Evolutionary conservation across 2,113 vertebrate species (phyloP), one percentile per base, ranked within the genome.

Genomic region (Podiceps cristatus): DNA sequence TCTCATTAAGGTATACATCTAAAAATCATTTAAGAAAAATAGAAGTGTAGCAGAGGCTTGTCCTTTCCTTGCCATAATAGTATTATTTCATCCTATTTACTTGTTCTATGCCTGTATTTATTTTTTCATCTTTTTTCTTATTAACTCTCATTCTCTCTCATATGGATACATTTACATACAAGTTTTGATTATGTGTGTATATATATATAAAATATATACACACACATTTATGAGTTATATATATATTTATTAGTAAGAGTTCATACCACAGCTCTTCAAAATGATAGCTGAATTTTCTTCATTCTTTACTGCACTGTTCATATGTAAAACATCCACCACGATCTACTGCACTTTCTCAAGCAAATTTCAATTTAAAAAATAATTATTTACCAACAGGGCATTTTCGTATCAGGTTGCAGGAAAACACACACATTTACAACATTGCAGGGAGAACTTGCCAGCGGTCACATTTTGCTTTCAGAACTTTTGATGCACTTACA

Each of bases 131-230:
- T 13, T 33, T 85, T 81, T 69, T 18, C 31, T 55, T 68, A 45
- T 62, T 83, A 60, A 66, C 17, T 76, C 3, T 76, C 24, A 37
- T 18, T 6, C 33, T 74, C 29, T 84, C 11, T 60, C 13, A 64
- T 17, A 68, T 0, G 0, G 58, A 53, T 53, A 27, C 15, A 58
- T 29, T 27, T 31, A 37, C 18, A 50, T 52, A 27, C 3, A 59
- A 68, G 13, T 33, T 73, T 73, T 37, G 13, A 82, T 79, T 72
- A 33, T 10, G 14, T 29, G 11, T 10, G 12, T 18, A 16, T 18
- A 33, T 44, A 31, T 20, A 66, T 17, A 80, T n/a, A n/a, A n/a
- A 35, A 29, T 19, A 67, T 6, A 71, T 7, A 55, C 4, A 50
- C 4, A 52, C 13, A 62, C 7, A 60, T 5, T 72, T 59, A 31